A percentile compares a stretch with the other conserved stretches of the same genome.
These are phyloP conservation scores for Romanogobio albipinnatus DNA, from an alignment of 2,113 vertebrate genomes.

Conservation along the genomic window DNA sequence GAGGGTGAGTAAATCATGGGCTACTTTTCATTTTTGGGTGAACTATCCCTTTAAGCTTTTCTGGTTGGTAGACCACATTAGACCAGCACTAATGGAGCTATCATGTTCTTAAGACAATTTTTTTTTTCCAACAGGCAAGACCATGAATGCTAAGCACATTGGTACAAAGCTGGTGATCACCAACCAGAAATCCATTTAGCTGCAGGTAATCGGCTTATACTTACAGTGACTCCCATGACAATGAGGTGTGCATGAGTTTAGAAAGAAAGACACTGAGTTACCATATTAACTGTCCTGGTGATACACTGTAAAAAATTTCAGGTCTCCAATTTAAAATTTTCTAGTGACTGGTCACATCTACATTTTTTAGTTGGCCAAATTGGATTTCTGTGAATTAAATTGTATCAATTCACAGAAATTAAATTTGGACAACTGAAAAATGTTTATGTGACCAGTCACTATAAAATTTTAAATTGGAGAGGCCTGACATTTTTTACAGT, in stretches of 20 bases:
- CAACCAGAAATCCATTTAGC: constrained; percentile 30
- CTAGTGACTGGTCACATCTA: no score
- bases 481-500: no score
- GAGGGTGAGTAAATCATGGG: no score
- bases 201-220: constrained; percentile 14
- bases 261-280: not conserved
- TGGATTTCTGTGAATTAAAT: no score
- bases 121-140: not conserved
- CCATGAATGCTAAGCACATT: constrained; percentile 1
- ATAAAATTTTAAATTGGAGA: no score
- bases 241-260: not conserved
- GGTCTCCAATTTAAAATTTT: no score
- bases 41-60: no score
- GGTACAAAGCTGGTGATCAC: constrained; percentile 22
- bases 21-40: no score
- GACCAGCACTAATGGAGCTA: not conserved
- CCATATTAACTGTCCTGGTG: not conserved
- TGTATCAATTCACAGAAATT: no score
- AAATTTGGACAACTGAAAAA: no score
- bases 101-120: not conserved
- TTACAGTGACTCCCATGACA: not conserved
- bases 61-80: not conserved
- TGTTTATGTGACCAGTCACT: no score
- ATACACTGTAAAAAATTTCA: not conserved
- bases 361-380: no score